Evolutionary conservation across 2,888 invertebrate genomes (phyloP).

Genomic region (Drosophila borborema): DNA sequence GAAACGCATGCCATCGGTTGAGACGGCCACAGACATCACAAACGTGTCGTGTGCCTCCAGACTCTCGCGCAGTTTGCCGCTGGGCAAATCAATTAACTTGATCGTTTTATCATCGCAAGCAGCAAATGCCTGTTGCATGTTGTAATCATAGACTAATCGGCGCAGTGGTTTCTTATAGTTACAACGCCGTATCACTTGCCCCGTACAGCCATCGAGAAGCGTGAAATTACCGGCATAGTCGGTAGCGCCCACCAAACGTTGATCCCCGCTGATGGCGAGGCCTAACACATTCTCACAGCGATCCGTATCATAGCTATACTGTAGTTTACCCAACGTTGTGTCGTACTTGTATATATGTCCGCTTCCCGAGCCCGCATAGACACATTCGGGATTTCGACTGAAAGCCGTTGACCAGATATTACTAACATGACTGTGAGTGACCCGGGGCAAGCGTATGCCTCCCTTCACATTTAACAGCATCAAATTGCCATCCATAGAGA

Average conservation of each 20-base stretch:
- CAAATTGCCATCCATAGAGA: constrained; percentile 43
- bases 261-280: constrained; percentile 31
- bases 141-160: constrained; percentile 23
- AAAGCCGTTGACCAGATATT: constrained; percentile 51
- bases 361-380: constrained; percentile 46
- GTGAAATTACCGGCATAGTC: constrained; percentile 39
- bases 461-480: constrained; percentile 23
- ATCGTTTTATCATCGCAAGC: constrained; percentile 53
- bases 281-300: constrained; percentile 29
- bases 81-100: constrained; percentile 42
- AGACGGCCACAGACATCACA: constrained; percentile 39
- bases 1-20: constrained; percentile 32
- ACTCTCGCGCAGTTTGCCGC: constrained; percentile 14
- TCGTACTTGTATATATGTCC: constrained; percentile 41
- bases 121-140: constrained; percentile 4
- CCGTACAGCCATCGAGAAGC: constrained; percentile 38
- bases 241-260: constrained; percentile 22
- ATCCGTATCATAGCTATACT: constrained; percentile 36
- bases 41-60: constrained; percentile 13
- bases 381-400: constrained; percentile 4
- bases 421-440: constrained; percentile 26
- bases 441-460: constrained; percentile 24
- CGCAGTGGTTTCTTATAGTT: constrained; percentile 30
- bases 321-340: constrained; percentile 14
- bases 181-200: constrained; percentile 22